These are phyloP conservation scores for Acronicta psi DNA, from an alignment of 2,888 invertebrate species.

Conservation along the genomic window DNA sequence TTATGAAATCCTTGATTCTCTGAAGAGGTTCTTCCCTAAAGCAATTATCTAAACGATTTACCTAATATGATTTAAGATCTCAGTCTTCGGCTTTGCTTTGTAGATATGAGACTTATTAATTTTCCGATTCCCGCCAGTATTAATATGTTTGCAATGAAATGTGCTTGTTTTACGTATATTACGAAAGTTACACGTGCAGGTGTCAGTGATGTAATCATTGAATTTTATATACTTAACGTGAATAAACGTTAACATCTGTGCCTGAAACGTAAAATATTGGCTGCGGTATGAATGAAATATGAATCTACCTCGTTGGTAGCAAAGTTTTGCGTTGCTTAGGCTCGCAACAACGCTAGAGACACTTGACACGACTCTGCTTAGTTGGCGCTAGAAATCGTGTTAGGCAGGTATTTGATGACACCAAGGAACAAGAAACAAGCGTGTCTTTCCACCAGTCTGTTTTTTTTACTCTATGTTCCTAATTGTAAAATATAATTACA, in stretches of 20 bases:
- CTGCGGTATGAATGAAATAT: neutral
- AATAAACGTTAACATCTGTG: neutral
- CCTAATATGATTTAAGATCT: conserved; percentile 25
- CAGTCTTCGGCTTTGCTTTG: conserved; percentile 9
- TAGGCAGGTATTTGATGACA: no score
- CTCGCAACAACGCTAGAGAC: no score
- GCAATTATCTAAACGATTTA: conserved; percentile 33
- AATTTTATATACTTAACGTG: neutral
- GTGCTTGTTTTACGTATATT: neutral
- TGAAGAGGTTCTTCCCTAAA: conserved; percentile 46
- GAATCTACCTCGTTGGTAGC: neutral
- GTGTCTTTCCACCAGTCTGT: no score
- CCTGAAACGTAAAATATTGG: neutral
- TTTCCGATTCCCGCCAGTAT: neutral
- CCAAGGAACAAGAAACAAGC: no score
- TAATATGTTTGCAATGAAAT: neutral
- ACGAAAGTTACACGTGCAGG: neutral
- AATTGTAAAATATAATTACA: no score
- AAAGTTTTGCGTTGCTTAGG: no score
- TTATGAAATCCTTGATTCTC: conserved; percentile 51
- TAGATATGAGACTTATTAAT: neutral
- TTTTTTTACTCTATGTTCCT: no score
- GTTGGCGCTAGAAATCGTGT: no score
- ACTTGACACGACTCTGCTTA: no score
- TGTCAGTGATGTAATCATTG: conserved; percentile 1